A percentile compares a stretch with the other conserved stretches of the same genome.
These are phyloP conservation scores for Bolborhynchus lineola DNA, from an alignment of 2,113 vertebrate genomes.

Conservation along the genomic window DNA sequence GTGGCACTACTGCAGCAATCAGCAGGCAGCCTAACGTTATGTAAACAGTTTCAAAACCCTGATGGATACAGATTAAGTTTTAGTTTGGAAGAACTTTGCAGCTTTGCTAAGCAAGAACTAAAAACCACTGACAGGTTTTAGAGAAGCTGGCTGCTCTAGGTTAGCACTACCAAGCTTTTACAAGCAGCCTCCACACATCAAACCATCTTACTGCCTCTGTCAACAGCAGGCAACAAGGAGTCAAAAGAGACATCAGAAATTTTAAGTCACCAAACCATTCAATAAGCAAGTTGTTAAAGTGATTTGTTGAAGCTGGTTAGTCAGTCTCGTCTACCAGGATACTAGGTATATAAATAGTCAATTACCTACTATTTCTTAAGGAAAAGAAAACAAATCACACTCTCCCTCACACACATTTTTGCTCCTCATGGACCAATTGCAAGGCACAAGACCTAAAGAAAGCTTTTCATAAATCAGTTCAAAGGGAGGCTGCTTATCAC, in stretches of 20 bases:
- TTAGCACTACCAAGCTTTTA: not conserved
- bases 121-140: not conserved
- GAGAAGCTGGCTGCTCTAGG: not conserved
- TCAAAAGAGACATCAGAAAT: not conserved
- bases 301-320: not conserved
- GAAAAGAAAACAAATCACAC: not conserved
- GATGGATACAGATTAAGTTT: not conserved
- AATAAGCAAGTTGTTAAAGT: not conserved
- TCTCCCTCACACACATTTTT: not conserved
- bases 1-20: conserved; percentile 12
- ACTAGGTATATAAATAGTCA: not conserved
- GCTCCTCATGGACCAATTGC: not conserved
- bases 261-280: not conserved
- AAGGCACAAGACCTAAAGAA: not conserved
- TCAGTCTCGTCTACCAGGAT: not conserved
- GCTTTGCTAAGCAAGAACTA: not conserved
- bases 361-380: not conserved
- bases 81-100: not conserved
- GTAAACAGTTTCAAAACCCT: conserved; percentile 20
- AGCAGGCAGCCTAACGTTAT: not conserved
- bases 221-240: not conserved
- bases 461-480: not conserved
- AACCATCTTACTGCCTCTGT: not conserved
- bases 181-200: not conserved
- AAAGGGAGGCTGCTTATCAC: not conserved